Conservation (phyloP, 1,140 invertebrate genomes). For the Bombus superbus region DNA sequence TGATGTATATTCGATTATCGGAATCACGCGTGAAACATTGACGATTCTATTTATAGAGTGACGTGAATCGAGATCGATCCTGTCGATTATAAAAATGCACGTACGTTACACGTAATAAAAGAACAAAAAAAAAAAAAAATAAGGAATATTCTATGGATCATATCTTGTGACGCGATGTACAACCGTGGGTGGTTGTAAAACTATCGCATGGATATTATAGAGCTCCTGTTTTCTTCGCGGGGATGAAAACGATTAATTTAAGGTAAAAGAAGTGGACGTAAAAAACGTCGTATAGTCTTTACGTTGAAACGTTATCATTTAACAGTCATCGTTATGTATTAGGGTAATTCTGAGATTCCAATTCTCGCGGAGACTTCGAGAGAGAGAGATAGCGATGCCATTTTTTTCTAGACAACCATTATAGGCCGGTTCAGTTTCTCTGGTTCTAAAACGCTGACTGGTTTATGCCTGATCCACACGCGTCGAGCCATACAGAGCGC, state of each 20-base stretch:
- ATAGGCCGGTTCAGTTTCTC: conserved; percentile 41
- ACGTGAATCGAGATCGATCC: conserved; percentile 33
- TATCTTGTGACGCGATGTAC: conserved; percentile 57
- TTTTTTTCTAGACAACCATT: neutral
- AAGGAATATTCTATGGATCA: conserved; percentile 50
- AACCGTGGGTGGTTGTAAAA: conserved; percentile 11
- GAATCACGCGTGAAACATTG: conserved; percentile 31
- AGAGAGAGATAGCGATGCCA: conserved; percentile 6
- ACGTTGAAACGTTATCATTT: conserved; percentile 51
- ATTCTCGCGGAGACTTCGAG: conserved; percentile 16
- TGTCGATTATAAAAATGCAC: conserved; percentile 34
- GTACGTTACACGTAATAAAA: neutral
- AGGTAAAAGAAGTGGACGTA: neutral
- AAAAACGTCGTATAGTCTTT: conserved; percentile 39
- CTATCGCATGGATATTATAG: conserved; percentile 36
- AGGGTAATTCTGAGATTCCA: conserved; percentile 26
- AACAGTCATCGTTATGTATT: conserved; percentile 43
- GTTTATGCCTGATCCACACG: conserved; percentile 57
- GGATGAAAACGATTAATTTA: neutral
- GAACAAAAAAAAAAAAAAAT: neutral
- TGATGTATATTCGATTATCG: conserved; percentile 55
- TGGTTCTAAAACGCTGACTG: conserved; percentile 31
- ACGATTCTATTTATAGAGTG: conserved; percentile 37
- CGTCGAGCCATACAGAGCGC: conserved; percentile 15
- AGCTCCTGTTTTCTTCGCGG: conserved; percentile 28